These are phyloP conservation scores for Chironomus tentans DNA, from an alignment of 2,888 invertebrate species.

Conservation along the genomic window DNA sequence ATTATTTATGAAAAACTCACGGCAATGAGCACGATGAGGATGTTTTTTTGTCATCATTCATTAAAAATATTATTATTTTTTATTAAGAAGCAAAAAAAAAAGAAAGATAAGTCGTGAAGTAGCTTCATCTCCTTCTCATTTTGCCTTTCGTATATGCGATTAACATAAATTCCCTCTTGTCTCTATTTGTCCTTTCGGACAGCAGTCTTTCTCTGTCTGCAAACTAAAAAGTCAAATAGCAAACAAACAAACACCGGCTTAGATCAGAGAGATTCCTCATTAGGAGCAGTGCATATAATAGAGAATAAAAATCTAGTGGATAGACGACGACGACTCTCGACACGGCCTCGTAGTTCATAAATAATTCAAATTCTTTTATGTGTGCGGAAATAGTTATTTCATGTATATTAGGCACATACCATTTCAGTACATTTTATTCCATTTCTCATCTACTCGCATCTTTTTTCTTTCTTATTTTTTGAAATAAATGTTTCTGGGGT, in stretches of 20 bases:
- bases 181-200: background rate
- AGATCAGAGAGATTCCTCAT: background rate
- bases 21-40: background rate
- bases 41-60: background rate
- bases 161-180: background rate
- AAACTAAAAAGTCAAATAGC: background rate
- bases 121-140: background rate
- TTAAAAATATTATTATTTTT: background rate
- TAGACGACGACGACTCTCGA: background rate
- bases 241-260: background rate
- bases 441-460: background rate
- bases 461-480: background rate
- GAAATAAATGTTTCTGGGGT: too few relatives aligned
- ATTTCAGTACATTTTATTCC: conserved; percentile 8
- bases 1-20: conserved; percentile 3
- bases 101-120: background rate
- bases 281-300: background rate
- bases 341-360: conserved; percentile 20
- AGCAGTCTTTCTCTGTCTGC: background rate
- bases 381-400: conserved; percentile 19
- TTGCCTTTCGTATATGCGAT: background rate
- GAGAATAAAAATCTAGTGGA: background rate
- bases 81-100: background rate
- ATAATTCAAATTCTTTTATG: conserved; percentile 23
- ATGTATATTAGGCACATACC: conserved; percentile 20